Base-by-base conservation (phyloP, 2,113 vertebrate species). In the Phrynocephalus versicolor region DNA sequence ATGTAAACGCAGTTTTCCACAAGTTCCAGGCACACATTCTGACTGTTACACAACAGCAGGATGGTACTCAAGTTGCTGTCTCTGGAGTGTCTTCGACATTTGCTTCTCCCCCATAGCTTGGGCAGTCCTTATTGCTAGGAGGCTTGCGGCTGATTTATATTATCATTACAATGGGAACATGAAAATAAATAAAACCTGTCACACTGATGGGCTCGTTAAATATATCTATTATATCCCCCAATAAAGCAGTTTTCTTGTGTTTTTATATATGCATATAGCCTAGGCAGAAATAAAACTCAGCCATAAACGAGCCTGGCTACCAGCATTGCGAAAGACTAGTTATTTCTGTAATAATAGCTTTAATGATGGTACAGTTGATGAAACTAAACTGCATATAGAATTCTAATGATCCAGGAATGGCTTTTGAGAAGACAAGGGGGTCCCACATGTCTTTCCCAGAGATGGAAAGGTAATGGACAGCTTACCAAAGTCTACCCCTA, bases 331-430 rank as follows among this genome's bases (percentile, higher is more conserved):
- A 70, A 81, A 67, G 82, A 85, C 81, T 89, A 83, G 87, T 88
- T n/a, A 70, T 83, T 84, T 89, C 88, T 89, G 60, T 89, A 91
- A 92, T 90, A 58, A 69, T 78, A 2, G 6, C 30, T 60, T 86
- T 90, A 92, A 92, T 92, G 88, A 92, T 83, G 92, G 79, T 92
- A 91, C 41, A 90, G 91, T 88, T 88, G 74, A 92, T 87, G 35
- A 71, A 85, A 79, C n/a, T 35, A 57, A 75, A 41, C 72, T 55
- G 55, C 27, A 13, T 78, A 78, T 41, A 25, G 70, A 37, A 25
- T 25, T 27, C 67, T 79, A 70, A 78, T 25, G 14, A 30, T 5
- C 18, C 33, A 58, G 55, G 27, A 57, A 79, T 78, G 1, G n/a
- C 9, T 37, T 79, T 8, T 78, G 62, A 69, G 41, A 58, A 85